Evolutionary conservation across 1,140 invertebrate species (phyloP).

Genomic region (Bombus confusus): DNA sequence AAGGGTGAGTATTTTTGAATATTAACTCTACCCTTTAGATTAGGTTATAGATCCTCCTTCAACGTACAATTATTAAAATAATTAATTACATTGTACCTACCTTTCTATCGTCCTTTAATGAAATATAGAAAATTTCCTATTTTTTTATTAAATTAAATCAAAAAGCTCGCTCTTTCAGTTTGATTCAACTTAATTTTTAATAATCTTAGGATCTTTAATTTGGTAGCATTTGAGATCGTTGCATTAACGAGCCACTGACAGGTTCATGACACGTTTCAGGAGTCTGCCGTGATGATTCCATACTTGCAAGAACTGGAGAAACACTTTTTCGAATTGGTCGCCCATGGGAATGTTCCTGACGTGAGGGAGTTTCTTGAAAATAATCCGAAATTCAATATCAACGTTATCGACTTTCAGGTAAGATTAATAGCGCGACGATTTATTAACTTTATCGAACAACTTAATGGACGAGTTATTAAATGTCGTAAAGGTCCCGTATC

Average conservation of each 20-base stretch:
- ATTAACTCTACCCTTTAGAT: not conserved
- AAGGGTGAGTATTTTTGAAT: conserved; percentile 34
- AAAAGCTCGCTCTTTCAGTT: not conserved
- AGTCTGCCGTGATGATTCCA: conserved; percentile 77
- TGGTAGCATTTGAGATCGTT: no score
- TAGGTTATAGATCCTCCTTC: not conserved
- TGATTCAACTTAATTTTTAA: no score
- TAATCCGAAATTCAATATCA: conserved; percentile 81
- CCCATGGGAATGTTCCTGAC: conserved; percentile 72
- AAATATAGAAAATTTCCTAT: not conserved
- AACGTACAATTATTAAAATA: not conserved
- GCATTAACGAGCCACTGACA: not conserved
- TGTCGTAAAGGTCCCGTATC: no score
- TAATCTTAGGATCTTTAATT: no score
- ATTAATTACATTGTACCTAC: not conserved
- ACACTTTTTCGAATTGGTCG: conserved; percentile 82
- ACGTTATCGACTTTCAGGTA: conserved; percentile 83
- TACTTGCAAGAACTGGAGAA: conserved; percentile 80
- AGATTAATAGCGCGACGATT: not conserved
- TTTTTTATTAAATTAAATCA: not conserved
- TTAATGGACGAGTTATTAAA: no score
- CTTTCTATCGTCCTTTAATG: not conserved
- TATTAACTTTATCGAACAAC: not conserved
- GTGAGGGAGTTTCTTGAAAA: conserved; percentile 76
- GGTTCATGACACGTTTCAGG: conserved; percentile 40